Evolutionary conservation across 2,888 invertebrate genomes (phyloP).

Genomic region (Tenthredo amoena): DNA sequence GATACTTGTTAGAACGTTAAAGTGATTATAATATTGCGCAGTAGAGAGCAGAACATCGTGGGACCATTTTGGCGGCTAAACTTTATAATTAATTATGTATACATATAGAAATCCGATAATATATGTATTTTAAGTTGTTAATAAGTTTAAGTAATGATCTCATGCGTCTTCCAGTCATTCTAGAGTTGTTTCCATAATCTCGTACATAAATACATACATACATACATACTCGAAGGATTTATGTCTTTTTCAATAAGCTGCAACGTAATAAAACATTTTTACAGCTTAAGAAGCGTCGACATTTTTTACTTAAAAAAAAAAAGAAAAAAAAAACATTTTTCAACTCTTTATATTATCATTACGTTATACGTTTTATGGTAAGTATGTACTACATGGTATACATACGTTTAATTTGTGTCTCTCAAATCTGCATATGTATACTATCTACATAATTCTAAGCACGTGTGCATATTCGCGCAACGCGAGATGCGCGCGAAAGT

Average conservation of each 20-base stretch:
- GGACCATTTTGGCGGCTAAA: slow-evolving; percentile 56
- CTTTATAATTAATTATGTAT: slow-evolving; percentile 23
- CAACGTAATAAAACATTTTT: slow-evolving; percentile 67
- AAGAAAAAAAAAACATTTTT: background rate
- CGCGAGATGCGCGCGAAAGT: background rate
- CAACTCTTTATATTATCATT: background rate
- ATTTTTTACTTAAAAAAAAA: background rate
- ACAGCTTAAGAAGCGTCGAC: slow-evolving; percentile 56
- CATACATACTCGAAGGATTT: slow-evolving; percentile 37
- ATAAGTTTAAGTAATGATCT: slow-evolving; percentile 63
- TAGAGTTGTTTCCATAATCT: slow-evolving; percentile 60
- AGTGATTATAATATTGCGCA: slow-evolving; percentile 12
- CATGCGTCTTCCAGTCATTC: slow-evolving; percentile 69
- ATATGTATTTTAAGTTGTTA: slow-evolving; percentile 44
- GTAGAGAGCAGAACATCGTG: slow-evolving; percentile 50
- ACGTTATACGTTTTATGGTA: background rate
- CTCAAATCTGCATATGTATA: background rate
- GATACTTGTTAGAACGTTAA: slow-evolving; percentile 6
- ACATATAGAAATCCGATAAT: slow-evolving; percentile 18
- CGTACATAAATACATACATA: slow-evolving; percentile 18
- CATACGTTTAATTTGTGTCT: background rate
- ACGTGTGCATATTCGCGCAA: background rate
- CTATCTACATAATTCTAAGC: background rate
- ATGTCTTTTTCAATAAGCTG: slow-evolving; percentile 63
- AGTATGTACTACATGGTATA: background rate